Base-by-base conservation (phyloP, 2,113 vertebrate species). In the Xerus inauris region DNA sequence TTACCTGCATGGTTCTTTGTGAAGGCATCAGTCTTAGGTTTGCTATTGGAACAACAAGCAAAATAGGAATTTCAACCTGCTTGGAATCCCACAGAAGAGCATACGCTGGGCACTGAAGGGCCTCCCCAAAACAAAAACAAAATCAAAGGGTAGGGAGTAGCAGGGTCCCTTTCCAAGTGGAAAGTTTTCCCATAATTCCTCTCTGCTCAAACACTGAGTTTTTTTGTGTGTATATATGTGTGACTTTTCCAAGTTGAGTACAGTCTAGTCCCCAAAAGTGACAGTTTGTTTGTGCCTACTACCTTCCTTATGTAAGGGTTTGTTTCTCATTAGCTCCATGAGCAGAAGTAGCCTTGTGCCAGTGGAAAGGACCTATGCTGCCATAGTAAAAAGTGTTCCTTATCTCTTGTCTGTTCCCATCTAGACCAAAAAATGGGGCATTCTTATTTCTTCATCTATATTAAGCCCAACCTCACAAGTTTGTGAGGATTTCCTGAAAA, bases 41-140 rank as follows among this genome's bases (percentile, higher is more conserved):
- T 42, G 8, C 57, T 69, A 69, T 54, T 54, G n/a, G 42, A 94
- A 94, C 81, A 93, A 32, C 10, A 82, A 94, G 85, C 81, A 54
- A 62, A 80, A 82, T 3, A 11, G 32, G 24, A 6, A 51, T 75
- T 69, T 85, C 8, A 4, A 26, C 30, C 2, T 81, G n/a, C 28
- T 9, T 92, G 65, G 28, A 51, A 47, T 14, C 30, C 81, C 94
- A 72, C 72, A 81, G 65, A 73, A 81, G 22, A 40, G 8, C 19
- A 40, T 28, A 12, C 35, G 83, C 35, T 54, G 13, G 26, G 10
- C 47, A 4, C 67, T 51, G 30, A 7, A 83, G 38, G 10, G 17
- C 26, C 62, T 32, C 88, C 47, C 20, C 82, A 54, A 71, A 35
- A 76, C 64, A 86, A 54, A 71, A 35, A 76, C 64, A 35, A 76